Percentiles rank a stretch among this genome's conserved stretches.
phyloP scores from a whole-genome alignment of 2,888 invertebrate genomes.

The Mythimna albipuncta region DNA sequence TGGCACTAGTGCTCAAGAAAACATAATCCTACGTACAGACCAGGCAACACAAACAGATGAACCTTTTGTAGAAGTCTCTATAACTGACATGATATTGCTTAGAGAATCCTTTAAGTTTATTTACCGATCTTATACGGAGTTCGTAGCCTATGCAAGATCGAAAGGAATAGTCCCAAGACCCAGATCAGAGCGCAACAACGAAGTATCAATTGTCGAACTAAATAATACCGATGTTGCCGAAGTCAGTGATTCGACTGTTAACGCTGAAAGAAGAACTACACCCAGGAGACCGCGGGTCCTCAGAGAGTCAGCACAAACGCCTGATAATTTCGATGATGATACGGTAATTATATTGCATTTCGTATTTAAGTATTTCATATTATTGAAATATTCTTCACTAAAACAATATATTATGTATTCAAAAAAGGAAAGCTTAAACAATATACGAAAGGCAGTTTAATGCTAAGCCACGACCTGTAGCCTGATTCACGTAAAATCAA shows the following conservation, averaged over 20 bases:
- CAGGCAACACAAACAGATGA: conserved; percentile 74
- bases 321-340: conserved; percentile 67
- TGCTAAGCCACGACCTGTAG: too few species aligned
- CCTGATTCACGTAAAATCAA: too few species aligned
- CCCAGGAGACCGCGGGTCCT: conserved; percentile 70
- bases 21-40: conserved; percentile 63
- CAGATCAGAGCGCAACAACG: conserved; percentile 61
- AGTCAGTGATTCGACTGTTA: conserved; percentile 38
- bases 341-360: conserved; percentile 68
- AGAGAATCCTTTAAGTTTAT: conserved; percentile 62
- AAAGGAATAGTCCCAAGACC: conserved; percentile 50
- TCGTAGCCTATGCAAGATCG: conserved; percentile 61
- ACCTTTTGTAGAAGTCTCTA: too few species aligned
- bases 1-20: conserved; percentile 28
- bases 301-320: conserved; percentile 74
- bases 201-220: conserved; percentile 38
- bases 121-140: conserved; percentile 68
- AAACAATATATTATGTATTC: too few species aligned
- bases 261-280: conserved; percentile 54
- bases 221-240: conserved; percentile 27
- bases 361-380: background rate
- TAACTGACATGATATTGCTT: too few species aligned
- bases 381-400: too few species aligned
- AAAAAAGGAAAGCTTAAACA: too few species aligned
- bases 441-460: too few species aligned